phyloP scores from a whole-genome alignment of 2,888 invertebrate genomes.

The Amphipyra tragopoginis region DNA sequence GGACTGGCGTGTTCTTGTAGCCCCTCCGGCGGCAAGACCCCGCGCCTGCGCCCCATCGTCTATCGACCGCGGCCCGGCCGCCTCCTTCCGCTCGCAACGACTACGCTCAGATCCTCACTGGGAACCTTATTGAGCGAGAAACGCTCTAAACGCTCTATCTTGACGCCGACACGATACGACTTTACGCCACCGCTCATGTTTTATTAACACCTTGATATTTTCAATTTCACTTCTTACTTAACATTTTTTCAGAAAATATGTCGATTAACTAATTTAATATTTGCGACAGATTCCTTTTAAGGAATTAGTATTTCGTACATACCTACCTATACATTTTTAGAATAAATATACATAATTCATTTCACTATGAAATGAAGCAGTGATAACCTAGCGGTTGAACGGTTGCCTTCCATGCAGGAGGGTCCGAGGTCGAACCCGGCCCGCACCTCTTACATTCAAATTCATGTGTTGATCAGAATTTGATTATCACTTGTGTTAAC shows the following conservation, averaged over 20 bases:
- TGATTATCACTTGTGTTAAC: too few relatives aligned
- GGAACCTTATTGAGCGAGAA: slow-evolving; percentile 79
- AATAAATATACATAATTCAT: too few relatives aligned
- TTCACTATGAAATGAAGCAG: too few relatives aligned
- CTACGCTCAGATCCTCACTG: slow-evolving; percentile 75
- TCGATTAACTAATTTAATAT: neutral
- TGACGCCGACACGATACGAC: slow-evolving; percentile 62
- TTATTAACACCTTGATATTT: slow-evolving; percentile 63
- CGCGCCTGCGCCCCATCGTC: slow-evolving; percentile 78
- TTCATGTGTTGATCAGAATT: too few relatives aligned
- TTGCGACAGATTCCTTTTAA: neutral
- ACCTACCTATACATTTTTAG: too few relatives aligned
- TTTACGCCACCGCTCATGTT: slow-evolving; percentile 68
- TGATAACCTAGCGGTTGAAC: too few relatives aligned
- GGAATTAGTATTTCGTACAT: too few relatives aligned
- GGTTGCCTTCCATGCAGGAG: too few relatives aligned
- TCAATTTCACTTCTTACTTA: slow-evolving; percentile 53
- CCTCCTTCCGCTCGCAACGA: slow-evolving; percentile 72
- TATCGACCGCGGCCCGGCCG: slow-evolving; percentile 81
- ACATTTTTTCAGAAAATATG: slow-evolving; percentile 11
- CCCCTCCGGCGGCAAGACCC: slow-evolving; percentile 66
- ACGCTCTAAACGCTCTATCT: slow-evolving; percentile 72
- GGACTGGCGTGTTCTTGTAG: slow-evolving; percentile 74
- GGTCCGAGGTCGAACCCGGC: too few relatives aligned
- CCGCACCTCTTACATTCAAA: too few relatives aligned